phyloP scores from a whole-genome alignment of 2,113 vertebrate genomes.

The Paratilapia polleni region DNA sequence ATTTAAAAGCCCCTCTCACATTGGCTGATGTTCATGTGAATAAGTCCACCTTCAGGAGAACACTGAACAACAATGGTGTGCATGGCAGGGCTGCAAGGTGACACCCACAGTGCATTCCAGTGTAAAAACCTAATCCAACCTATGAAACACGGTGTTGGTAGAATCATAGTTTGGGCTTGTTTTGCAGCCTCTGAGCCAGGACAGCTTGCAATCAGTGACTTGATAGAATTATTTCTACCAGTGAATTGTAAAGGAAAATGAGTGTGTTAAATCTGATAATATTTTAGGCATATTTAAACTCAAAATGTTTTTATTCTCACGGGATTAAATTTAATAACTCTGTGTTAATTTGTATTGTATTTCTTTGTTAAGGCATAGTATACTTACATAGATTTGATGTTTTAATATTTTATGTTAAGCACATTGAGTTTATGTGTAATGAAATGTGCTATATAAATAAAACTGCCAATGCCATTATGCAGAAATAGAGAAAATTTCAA shows the following conservation, averaged over 20 bases:
- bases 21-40: background rate
- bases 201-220: too few species aligned
- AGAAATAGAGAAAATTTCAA: background rate
- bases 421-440: too few species aligned
- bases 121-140: background rate
- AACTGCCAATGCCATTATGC: too few species aligned
- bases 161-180: background rate
- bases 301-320: too few species aligned
- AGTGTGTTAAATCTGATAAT: background rate
- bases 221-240: fast-evolving
- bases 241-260: background rate
- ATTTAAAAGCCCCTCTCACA: background rate
- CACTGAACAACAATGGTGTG: background rate
- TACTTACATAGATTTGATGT: too few species aligned
- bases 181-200: too few species aligned
- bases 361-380: too few species aligned
- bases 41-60: background rate
- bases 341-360: too few species aligned
- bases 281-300: too few species aligned
- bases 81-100: background rate
- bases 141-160: background rate
- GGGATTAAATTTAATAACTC: too few species aligned
- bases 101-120: background rate
- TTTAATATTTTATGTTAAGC: too few species aligned
- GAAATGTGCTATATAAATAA: too few species aligned